Percentiles rank a stretch among this genome's conserved stretches.
phyloP scores from a whole-genome alignment of 2,888 invertebrate genomes.

The Sepiola atlantica region DNA sequence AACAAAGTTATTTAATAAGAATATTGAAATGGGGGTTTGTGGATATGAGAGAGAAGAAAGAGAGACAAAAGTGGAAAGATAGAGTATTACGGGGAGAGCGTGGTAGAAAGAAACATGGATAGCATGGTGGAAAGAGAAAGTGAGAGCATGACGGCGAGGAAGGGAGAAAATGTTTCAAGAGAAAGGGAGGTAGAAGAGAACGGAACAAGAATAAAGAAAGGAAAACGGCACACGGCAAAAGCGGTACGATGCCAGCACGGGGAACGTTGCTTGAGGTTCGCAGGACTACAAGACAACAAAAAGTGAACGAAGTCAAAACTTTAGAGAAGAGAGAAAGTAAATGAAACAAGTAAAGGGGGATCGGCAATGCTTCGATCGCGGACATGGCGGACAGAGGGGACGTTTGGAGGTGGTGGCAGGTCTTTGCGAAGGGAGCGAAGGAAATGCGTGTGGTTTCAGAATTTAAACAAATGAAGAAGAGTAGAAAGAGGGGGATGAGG shows the following conservation, averaged over 20 bases:
- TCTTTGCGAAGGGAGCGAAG: too few relatives aligned
- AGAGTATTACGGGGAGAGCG: background rate
- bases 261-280: background rate
- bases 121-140: background rate
- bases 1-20: too few relatives aligned
- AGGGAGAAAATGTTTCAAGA: too few relatives aligned
- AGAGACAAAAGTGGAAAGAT: background rate
- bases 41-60: background rate
- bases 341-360: background rate
- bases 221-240: background rate
- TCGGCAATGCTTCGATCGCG: background rate
- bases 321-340: background rate
- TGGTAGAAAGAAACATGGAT: background rate
- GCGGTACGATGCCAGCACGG: background rate
- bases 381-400: too few relatives aligned
- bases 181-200: background rate
- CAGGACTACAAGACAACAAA: background rate
- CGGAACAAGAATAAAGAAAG: background rate
- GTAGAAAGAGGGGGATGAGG: too few relatives aligned
- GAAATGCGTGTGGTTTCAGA: too few relatives aligned
- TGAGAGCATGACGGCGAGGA: background rate
- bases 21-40: too few relatives aligned
- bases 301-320: background rate
- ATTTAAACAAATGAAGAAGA: too few relatives aligned
- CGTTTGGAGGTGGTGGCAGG: too few relatives aligned